Conservation (phyloP, 2,888 invertebrate species). For the Folsomia candida region DNA sequence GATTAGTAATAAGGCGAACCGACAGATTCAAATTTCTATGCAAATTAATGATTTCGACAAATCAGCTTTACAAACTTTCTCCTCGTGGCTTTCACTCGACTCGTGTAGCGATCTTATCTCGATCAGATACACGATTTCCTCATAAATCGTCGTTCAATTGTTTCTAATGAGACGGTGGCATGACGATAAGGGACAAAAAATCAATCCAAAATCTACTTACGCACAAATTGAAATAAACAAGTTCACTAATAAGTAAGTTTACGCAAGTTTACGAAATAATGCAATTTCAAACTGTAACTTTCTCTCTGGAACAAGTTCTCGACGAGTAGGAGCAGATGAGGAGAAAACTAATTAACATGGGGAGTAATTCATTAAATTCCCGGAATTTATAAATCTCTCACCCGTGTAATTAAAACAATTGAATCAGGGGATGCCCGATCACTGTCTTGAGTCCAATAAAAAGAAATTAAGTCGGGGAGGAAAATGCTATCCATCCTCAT, state of each 20-base stretch:
- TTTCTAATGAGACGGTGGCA: too few species aligned
- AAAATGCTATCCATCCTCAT: neutral
- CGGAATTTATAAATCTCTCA: neutral
- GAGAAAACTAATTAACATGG: neutral
- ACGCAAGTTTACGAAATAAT: too few species aligned
- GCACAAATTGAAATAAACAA: too few species aligned
- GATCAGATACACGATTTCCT: too few species aligned
- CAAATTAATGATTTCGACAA: slow-evolving; percentile 12
- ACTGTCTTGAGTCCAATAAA: slow-evolving; percentile 11
- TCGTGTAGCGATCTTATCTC: too few species aligned
- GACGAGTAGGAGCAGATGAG: too few species aligned
- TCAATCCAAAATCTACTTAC: too few species aligned
- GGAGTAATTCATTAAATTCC: neutral
- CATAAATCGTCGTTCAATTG: too few species aligned
- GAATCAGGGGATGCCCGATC: neutral
- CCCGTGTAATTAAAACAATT: neutral
- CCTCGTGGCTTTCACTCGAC: neutral
- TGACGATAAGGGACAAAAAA: too few species aligned
- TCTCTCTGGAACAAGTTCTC: too few species aligned
- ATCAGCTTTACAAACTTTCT: neutral
- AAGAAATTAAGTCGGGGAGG: slow-evolving; percentile 11
- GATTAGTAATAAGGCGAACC: neutral
- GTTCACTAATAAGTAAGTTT: too few species aligned
- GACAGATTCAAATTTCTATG: slow-evolving; percentile 11
- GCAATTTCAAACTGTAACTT: too few species aligned